Evolutionary conservation across 1,140 invertebrate genomes (phyloP).

Genomic region (Heliconius hermathena): DNA sequence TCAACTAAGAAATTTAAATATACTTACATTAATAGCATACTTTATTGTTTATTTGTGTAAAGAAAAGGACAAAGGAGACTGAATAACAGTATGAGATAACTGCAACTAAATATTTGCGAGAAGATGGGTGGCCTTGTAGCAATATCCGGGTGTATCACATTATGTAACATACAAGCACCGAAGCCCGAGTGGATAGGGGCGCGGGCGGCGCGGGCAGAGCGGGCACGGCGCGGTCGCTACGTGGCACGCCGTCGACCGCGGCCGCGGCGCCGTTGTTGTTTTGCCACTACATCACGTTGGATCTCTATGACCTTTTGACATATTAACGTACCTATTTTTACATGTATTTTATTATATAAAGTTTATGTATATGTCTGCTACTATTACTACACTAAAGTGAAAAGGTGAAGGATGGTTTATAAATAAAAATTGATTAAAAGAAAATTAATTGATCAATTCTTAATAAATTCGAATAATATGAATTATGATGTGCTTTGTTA

Average conservation of each 20-base stretch:
- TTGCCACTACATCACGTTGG: constrained; percentile 24
- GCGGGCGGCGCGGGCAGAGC: constrained; percentile 32
- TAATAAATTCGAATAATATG: not conserved
- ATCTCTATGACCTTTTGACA: constrained; percentile 34
- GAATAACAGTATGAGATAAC: constrained; percentile 17
- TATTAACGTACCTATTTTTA: constrained; percentile 26
- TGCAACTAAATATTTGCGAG: constrained; percentile 46
- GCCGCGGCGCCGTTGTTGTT: constrained; percentile 24
- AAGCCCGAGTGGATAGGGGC: constrained; percentile 36
- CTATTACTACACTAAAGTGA: constrained; percentile 9
- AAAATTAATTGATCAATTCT: not conserved
- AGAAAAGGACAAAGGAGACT: not conserved
- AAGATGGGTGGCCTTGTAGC: constrained; percentile 63
- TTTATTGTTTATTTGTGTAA: not conserved
- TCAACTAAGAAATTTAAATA: not conserved
- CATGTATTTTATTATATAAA: constrained; percentile 13
- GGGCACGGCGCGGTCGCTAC: constrained; percentile 33
- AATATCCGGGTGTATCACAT: constrained; percentile 69
- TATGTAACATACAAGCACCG: constrained; percentile 62
- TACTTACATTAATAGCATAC: not conserved
- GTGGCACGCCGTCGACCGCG: constrained; percentile 39
- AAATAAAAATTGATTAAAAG: not conserved
- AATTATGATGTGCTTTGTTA: constrained; percentile 1
- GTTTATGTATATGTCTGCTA: constrained; percentile 10
- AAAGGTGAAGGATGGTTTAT: constrained; percentile 10